Conservation (phyloP, 2,888 invertebrate genomes). For the Phyllotreta cruciferae region DNA sequence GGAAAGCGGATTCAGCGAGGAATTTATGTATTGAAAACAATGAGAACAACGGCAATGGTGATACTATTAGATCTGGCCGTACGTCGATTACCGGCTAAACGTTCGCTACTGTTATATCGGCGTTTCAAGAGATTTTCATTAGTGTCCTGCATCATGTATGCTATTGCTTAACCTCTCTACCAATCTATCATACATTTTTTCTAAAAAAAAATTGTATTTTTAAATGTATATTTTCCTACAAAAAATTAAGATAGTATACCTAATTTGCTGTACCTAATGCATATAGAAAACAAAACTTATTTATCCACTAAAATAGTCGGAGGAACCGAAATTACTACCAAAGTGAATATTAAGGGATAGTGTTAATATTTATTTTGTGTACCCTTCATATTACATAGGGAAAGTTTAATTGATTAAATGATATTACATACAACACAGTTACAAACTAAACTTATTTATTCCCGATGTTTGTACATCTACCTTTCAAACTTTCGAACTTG, state of each 20-base stretch:
- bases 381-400: slow-evolving; percentile 21
- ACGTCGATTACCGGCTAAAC: slow-evolving; percentile 39
- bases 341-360: slow-evolving; percentile 15
- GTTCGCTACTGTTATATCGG: slow-evolving; percentile 17
- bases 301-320: not conserved
- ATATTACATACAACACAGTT: slow-evolving; percentile 25
- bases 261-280: too few relatives aligned
- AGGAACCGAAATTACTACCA: too few relatives aligned
- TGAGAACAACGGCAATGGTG: slow-evolving; percentile 51
- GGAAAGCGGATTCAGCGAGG: slow-evolving; percentile 51
- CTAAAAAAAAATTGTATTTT: too few relatives aligned
- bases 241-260: too few relatives aligned
- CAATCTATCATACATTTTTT: not conserved
- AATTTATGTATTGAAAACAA: slow-evolving; percentile 57
- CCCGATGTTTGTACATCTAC: slow-evolving; percentile 35
- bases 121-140: slow-evolving; percentile 24
- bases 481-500: slow-evolving; percentile 31
- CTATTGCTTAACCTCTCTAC: not conserved
- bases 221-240: too few relatives aligned
- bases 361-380: slow-evolving; percentile 11
- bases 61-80: slow-evolving; percentile 41
- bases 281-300: not conserved
- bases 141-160: slow-evolving; percentile 9
- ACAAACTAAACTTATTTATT: slow-evolving; percentile 37
- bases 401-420: slow-evolving; percentile 40